Evolutionary conservation across 2,888 invertebrate genomes (phyloP).

Genomic region (Heliconius cydno): DNA sequence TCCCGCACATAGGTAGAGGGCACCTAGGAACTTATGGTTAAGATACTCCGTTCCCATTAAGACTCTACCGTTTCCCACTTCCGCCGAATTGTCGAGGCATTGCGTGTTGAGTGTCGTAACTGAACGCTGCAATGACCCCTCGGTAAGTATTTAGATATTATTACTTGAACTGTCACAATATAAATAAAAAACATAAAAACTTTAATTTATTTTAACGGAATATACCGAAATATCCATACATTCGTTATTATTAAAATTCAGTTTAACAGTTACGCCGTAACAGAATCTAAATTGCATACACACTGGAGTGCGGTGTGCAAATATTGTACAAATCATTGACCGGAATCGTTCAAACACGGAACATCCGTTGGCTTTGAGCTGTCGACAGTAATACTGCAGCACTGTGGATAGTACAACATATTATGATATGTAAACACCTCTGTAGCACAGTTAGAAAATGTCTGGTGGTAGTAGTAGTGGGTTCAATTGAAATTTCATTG

Average conservation of each 20-base stretch:
- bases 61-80: too few species aligned
- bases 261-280: slow-evolving; percentile 9
- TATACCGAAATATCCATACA: neutral
- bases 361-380: slow-evolving; percentile 52
- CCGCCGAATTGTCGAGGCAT: too few species aligned
- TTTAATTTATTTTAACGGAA: neutral
- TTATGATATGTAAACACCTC: neutral
- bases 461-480: neutral
- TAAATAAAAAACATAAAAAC: neutral
- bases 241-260: neutral
- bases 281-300: slow-evolving; percentile 15
- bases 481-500: neutral
- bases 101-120: too few species aligned
- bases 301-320: slow-evolving; percentile 29
- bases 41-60: too few species aligned
- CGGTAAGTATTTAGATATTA: too few species aligned
- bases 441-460: neutral
- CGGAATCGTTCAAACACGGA: slow-evolving; percentile 48
- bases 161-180: neutral
- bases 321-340: slow-evolving; percentile 44
- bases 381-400: slow-evolving; percentile 23
- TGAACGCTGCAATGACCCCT: too few species aligned
- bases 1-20: too few species aligned
- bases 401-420: neutral
- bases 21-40: too few species aligned